Evolutionary conservation across 2,113 vertebrate species (phyloP).

Genomic region (Brachirus orientalis): DNA sequence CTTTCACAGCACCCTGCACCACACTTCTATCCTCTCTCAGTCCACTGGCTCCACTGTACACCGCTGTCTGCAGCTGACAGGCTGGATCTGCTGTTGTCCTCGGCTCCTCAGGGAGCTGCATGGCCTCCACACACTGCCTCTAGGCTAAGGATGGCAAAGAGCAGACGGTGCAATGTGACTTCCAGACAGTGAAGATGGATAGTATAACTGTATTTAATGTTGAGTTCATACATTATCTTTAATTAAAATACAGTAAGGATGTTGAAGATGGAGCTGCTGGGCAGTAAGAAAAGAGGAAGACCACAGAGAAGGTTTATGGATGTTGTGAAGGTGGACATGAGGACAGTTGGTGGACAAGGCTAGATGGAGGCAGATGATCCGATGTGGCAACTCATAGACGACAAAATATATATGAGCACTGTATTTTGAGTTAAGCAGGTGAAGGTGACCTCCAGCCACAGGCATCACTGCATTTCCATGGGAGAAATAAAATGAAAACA

Average conservation of each 20-base stretch:
- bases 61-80: slow-evolving; percentile 34
- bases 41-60: slow-evolving; percentile 23
- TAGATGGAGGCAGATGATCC: too few species aligned
- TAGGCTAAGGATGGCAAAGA: slow-evolving; percentile 31
- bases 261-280: too few species aligned
- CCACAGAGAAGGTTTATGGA: too few species aligned
- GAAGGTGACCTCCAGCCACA: slow-evolving; percentile 41
- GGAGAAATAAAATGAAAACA: slow-evolving; percentile 18
- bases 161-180: slow-evolving; percentile 25
- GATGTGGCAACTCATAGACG: too few species aligned
- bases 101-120: slow-evolving; percentile 32
- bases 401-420: too few species aligned
- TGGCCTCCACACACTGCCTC: slow-evolving; percentile 33
- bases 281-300: slow-evolving; percentile 1
- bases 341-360: too few species aligned
- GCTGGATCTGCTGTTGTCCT: slow-evolving; percentile 40
- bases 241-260: too few species aligned
- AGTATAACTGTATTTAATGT: slow-evolving; percentile 20
- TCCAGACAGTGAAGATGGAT: slow-evolving; percentile 26
- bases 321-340: too few species aligned
- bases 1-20: slow-evolving; percentile 19
- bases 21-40: not conserved
- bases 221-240: too few species aligned
- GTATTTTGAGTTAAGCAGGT: not conserved
- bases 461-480: not conserved